A percentile compares a stretch with the other conserved stretches of the same genome.
These are phyloP conservation scores for Drosophila prostipennis DNA, from an alignment of 2,888 invertebrate genomes.

Conservation along the genomic window DNA sequence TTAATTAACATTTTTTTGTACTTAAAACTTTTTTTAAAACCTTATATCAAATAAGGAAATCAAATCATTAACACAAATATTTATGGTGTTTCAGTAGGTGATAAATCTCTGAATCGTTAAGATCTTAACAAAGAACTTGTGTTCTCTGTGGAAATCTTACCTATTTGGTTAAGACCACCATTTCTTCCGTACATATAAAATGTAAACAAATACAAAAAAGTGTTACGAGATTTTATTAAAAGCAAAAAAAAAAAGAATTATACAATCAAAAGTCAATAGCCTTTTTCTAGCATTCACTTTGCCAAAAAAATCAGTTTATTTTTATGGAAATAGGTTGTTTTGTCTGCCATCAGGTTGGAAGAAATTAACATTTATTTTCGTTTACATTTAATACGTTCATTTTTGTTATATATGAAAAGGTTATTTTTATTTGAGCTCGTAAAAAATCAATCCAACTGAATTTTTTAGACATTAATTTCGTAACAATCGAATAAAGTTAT, in stretches of 20 bases:
- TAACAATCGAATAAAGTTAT: constrained; percentile 2
- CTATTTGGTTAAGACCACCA: background rate
- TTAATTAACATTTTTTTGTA: too few species aligned
- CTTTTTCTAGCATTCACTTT: constrained; percentile 17
- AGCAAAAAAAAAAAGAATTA: too few species aligned
- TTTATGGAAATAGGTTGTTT: constrained; percentile 14
- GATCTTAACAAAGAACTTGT: background rate
- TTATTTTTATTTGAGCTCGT: background rate
- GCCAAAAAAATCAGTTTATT: constrained; percentile 10
- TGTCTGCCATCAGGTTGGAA: constrained; percentile 51
- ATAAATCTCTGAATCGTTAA: background rate
- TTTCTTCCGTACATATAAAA: constrained; percentile 25
- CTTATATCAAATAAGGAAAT: background rate
- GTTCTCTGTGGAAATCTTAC: background rate
- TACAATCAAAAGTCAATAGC: constrained; percentile 40
- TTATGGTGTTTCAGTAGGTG: background rate
- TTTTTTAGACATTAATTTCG: constrained; percentile 15
- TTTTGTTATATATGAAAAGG: background rate
- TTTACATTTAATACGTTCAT: background rate
- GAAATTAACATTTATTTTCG: background rate
- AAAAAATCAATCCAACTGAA: constrained; percentile 3
- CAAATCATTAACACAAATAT: background rate
- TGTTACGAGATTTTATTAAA: background rate
- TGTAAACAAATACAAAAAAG: constrained; percentile 21
- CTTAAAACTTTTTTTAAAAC: too few species aligned